Base-by-base conservation (phyloP, 2,888 invertebrate genomes). In the Noctua pronuba region DNA sequence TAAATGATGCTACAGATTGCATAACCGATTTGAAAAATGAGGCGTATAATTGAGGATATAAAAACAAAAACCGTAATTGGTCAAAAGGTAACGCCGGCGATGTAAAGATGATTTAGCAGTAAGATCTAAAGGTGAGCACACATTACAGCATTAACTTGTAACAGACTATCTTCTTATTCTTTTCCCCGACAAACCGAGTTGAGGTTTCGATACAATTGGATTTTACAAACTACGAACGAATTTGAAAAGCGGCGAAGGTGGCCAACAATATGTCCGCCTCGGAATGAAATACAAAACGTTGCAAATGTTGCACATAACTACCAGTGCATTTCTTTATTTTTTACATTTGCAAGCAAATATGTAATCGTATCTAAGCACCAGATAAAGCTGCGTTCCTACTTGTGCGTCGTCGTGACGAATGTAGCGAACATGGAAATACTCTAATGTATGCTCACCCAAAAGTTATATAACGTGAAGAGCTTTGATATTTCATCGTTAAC, bases 401-500 rank as follows among this genome's bases (percentile, higher is more conserved):
- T 38, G 35, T n/a, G n/a, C n/a, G n/a, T n/a, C n/a, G n/a, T n/a
- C n/a, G n/a, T n/a, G 16, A 21, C 38, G 11, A 28, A 49, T 35
- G 24, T 38, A 67, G 10, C 16, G 16, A 28, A 60, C 31, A 58
- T 38, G 21, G 16, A 46, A 78, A 79, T 31, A 0, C 8, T 55
- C 1, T 18, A 8, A 24, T n/a, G 16, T 55, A 24, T 38, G 16
- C n/a, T 16, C 31, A 69, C 16, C 31, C 38, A 21, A 65, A 71
- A 31, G 60, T 84, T 79, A 82, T 67, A 73, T 77, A 83, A 79
- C 52, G 24, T 58, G 60, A 68, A 70, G 82, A 90, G 88, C 82
- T 88, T 89, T 87, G 85, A 89, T 89, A 90, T 89, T 88, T 89
- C 87, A 87, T 87, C 76, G 73, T 66, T 76, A 84, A 67, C 71